phyloP scores from a whole-genome alignment of 2,888 invertebrate species.

The Iphiclides podalirius region DNA sequence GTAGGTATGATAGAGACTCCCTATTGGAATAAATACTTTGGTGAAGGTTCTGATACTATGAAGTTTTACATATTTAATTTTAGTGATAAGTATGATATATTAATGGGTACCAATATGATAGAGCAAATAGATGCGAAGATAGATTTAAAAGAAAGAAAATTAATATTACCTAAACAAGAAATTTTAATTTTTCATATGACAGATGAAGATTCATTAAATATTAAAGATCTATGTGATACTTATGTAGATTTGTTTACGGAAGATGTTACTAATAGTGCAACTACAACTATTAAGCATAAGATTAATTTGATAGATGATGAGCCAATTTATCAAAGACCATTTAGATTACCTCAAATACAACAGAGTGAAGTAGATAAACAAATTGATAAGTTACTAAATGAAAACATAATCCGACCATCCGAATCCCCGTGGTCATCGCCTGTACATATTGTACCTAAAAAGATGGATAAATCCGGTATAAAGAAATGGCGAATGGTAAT shows the following conservation, averaged over 20 bases:
- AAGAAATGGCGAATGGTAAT: slow-evolving; percentile 1
- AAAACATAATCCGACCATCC: background rate
- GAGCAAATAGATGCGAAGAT: slow-evolving; percentile 9
- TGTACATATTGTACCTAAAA: slow-evolving; percentile 27
- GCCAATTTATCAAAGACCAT: slow-evolving; percentile 12
- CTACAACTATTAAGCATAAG: slow-evolving; percentile 11
- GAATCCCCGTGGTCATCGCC: slow-evolving; percentile 25
- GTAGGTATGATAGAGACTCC: slow-evolving; percentile 22
- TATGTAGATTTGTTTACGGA: too few relatives aligned
- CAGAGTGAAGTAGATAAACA: too few relatives aligned
- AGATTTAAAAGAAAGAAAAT: slow-evolving; percentile 4
- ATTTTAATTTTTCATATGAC: slow-evolving; percentile 20
- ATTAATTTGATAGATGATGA: slow-evolving; percentile 14
- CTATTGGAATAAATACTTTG: slow-evolving; percentile 15
- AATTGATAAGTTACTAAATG: slow-evolving; percentile 3
- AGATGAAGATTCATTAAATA: slow-evolving; percentile 15
- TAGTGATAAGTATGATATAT: slow-evolving; percentile 18
- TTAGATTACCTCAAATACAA: slow-evolving; percentile 9
- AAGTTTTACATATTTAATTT: slow-evolving; percentile 16
- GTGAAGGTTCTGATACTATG: slow-evolving; percentile 6
- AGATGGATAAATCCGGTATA: slow-evolving; percentile 12
- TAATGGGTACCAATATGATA: too few relatives aligned
- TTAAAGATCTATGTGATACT: slow-evolving; percentile 20
- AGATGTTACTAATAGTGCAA: slow-evolving; percentile 24
- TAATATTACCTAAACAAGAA: slow-evolving; percentile 1